A percentile compares a stretch with the other conserved stretches of the same genome.
Evolutionary conservation across 2,797 vertebrate genomes (phyloP).

Genomic region (Hippopotamyrus pictus): DNA sequence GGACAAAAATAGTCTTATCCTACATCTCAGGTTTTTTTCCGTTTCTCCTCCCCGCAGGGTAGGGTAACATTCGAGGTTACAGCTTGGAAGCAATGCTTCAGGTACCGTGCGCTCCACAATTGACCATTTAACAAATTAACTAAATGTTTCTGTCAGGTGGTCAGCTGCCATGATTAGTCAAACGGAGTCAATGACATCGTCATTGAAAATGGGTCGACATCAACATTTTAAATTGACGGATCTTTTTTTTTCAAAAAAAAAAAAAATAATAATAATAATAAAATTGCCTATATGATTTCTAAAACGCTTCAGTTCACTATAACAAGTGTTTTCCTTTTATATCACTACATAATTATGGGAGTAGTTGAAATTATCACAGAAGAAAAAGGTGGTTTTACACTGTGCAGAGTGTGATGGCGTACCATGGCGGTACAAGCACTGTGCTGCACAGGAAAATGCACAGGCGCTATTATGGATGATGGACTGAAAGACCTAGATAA

Average conservation of each 20-base stretch:
- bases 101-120: neutral
- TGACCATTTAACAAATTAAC: neutral
- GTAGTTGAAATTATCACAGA: neutral
- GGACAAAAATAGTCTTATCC: neutral
- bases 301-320: neutral
- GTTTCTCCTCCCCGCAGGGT: neutral
- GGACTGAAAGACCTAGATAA: neutral
- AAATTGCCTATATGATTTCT: neutral
- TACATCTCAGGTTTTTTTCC: neutral
- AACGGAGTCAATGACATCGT: neutral
- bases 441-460: neutral
- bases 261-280: neutral
- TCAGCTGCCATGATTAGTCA: neutral
- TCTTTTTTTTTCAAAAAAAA: too few species aligned
- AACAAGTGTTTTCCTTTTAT: neutral
- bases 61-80: neutral
- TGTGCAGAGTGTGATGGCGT: neutral
- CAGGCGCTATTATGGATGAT: neutral
- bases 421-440: fast-evolving
- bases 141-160: neutral
- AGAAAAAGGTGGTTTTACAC: neutral
- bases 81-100: neutral
- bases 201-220: neutral
- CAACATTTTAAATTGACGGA: neutral
- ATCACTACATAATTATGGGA: neutral